These are phyloP conservation scores for Alfaro cultratus DNA, from an alignment of 2,797 vertebrate genomes.

Conservation along the genomic window DNA sequence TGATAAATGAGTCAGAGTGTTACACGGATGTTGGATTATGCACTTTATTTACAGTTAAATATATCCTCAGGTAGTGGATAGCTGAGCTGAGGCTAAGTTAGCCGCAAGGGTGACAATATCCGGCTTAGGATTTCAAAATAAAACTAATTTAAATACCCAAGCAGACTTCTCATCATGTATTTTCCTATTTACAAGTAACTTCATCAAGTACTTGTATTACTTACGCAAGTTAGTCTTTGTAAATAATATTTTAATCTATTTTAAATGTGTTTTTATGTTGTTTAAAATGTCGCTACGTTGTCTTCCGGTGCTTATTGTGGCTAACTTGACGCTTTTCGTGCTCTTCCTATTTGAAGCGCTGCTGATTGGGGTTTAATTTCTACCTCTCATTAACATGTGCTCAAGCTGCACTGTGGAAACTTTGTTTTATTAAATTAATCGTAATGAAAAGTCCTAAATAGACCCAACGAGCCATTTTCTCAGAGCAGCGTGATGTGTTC, in stretches of 20 bases:
- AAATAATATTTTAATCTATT: not conserved
- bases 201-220: not conserved
- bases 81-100: constrained; percentile 17
- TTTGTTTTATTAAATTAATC: not conserved
- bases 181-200: not conserved
- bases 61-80: constrained; percentile 70
- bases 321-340: constrained; percentile 57
- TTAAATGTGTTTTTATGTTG: not conserved
- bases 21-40: constrained; percentile 22
- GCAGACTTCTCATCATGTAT: not conserved
- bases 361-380: constrained; percentile 49
- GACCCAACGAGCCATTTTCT: not conserved
- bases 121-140: constrained; percentile 47
- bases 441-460: not conserved
- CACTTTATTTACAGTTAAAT: constrained; percentile 80
- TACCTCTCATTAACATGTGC: constrained; percentile 19
- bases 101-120: not conserved
- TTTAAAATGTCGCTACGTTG: fast-evolving
- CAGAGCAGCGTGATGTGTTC: not conserved
- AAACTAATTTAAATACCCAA: not conserved
- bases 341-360: constrained; percentile 60
- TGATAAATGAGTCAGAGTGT: not conserved
- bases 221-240: not conserved
- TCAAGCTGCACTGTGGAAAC: not conserved
- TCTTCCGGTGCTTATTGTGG: constrained; percentile 30